These are phyloP conservation scores for Phymorhynchus buccinoides DNA, from an alignment of 1,140 invertebrate genomes.

Conservation along the genomic window DNA sequence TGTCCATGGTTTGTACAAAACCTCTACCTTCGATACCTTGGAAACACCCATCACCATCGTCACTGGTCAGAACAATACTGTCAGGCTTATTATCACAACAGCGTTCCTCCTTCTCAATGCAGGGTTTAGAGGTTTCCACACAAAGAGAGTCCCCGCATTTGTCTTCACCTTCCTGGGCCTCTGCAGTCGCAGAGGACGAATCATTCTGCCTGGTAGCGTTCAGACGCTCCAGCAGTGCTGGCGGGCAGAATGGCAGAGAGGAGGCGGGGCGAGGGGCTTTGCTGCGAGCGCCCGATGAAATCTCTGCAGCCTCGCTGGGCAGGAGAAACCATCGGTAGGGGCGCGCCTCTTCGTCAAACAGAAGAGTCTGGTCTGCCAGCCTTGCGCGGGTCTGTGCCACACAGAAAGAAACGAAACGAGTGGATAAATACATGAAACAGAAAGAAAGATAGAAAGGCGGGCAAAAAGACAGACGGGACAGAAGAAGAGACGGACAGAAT, in stretches of 20 bases:
- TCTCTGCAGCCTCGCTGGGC: constrained; percentile 74
- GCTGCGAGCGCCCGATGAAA: constrained; percentile 55
- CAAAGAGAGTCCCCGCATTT: not conserved
- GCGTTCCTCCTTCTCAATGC: too few relatives aligned
- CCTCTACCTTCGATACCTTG: too few relatives aligned
- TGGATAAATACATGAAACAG: not conserved
- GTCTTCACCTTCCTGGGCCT: not conserved
- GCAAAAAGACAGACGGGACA: too few relatives aligned
- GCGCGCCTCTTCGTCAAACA: constrained; percentile 81
- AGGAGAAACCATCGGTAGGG: constrained; percentile 89
- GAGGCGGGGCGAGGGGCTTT: not conserved
- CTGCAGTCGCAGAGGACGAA: not conserved
- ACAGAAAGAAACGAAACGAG: not conserved
- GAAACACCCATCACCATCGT: not conserved
- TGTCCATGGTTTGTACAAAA: not conserved
- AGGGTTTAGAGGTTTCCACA: not conserved
- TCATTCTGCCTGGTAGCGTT: constrained; percentile 20
- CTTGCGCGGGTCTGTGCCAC: constrained; percentile 78
- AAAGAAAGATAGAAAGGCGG: too few relatives aligned
- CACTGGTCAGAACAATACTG: too few relatives aligned
- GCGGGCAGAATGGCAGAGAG: constrained; percentile 57
- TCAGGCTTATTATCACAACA: too few relatives aligned
- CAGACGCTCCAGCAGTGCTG: constrained; percentile 40
- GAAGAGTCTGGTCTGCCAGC: constrained; percentile 82
- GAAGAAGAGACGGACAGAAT: too few relatives aligned